Evolutionary conservation across 2,888 invertebrate species (phyloP).

Genomic region (Eristalis pertinax): DNA sequence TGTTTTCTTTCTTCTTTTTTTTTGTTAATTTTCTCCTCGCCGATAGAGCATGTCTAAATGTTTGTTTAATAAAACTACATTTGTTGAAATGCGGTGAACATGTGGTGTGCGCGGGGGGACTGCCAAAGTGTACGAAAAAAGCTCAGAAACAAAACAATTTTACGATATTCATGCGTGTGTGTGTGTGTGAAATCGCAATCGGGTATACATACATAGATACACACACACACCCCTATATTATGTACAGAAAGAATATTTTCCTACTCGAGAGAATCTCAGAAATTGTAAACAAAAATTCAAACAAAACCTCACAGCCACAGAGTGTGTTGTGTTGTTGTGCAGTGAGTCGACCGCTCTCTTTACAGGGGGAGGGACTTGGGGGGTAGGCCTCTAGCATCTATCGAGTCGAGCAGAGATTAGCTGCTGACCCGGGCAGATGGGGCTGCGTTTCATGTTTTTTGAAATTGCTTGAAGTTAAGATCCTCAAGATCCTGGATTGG

Average conservation of each 20-base stretch:
- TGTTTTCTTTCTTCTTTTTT: background rate
- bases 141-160: conserved; percentile 11
- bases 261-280: background rate
- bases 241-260: background rate
- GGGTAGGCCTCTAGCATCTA: no score
- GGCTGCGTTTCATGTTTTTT: no score
- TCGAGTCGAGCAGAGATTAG: no score
- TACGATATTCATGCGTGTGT: background rate
- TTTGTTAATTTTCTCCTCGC: background rate
- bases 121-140: conserved; percentile 36
- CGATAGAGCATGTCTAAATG: background rate
- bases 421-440: no score
- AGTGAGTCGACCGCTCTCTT: no score
- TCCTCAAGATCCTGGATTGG: no score
- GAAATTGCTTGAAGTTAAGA: no score
- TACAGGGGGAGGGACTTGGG: no score
- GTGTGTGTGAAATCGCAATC: background rate
- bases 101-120: background rate
- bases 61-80: background rate
- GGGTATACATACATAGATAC: background rate
- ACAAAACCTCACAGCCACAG: conserved; percentile 9
- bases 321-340: background rate
- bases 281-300: conserved; percentile 54
- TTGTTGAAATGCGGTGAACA: background rate
- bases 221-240: background rate